Conservation (phyloP, 2,797 vertebrate genomes). For the Notoglanidium macrostoma region DNA sequence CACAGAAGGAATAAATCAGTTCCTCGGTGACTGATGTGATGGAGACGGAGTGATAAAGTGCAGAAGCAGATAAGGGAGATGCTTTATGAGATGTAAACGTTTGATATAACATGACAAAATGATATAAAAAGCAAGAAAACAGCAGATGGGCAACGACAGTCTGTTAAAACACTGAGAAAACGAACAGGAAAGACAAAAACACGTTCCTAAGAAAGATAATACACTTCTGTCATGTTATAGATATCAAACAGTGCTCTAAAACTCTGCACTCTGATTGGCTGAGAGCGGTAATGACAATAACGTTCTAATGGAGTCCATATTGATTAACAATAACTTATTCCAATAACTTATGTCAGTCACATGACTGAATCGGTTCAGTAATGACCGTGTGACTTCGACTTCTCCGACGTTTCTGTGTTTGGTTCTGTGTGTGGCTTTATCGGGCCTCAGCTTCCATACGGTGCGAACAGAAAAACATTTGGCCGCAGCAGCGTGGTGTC, state of each 20-base stretch:
- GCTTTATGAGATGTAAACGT: neutral
- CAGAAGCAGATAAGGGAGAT: neutral
- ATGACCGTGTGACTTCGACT: neutral
- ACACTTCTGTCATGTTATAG: neutral
- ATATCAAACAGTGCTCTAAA: neutral
- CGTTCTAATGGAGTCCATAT: neutral
- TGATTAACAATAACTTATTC: neutral
- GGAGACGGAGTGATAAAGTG: neutral
- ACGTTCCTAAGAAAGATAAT: neutral
- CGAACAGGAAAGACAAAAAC: neutral
- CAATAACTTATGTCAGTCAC: neutral
- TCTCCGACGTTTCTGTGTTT: neutral
- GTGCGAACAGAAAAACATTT: slow-evolving; percentile 48
- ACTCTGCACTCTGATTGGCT: neutral
- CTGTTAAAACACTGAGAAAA: neutral
- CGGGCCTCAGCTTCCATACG: slow-evolving; percentile 32
- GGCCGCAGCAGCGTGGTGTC: slow-evolving; percentile 36
- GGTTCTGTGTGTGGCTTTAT: slow-evolving; percentile 15
- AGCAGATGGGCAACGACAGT: neutral
- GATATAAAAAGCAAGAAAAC: neutral
- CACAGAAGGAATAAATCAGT: neutral
- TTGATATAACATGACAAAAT: neutral
- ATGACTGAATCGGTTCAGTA: neutral
- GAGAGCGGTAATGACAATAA: neutral
- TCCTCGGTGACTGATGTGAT: neutral